phyloP scores from a whole-genome alignment of 2,888 invertebrate species.

The Sarcophaga caerulescens region DNA sequence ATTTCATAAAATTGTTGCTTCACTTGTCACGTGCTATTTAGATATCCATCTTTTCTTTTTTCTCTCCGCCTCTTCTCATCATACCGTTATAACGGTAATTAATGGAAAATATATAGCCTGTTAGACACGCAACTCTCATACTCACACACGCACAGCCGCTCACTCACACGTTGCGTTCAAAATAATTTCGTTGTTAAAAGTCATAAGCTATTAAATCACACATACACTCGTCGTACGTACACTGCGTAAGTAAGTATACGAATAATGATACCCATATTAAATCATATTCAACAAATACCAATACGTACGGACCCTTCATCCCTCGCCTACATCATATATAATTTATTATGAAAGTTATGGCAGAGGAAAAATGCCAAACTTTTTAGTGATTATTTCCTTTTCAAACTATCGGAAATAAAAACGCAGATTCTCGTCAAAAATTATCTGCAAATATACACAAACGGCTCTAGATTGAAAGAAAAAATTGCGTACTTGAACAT shows the following conservation, averaged over 20 bases:
- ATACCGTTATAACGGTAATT: background rate
- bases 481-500: no score
- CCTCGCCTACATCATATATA: no score
- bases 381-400: no score
- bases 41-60: background rate
- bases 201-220: constrained; percentile 5
- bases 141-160: no score
- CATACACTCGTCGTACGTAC: no score
- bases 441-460: no score
- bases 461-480: no score
- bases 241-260: background rate
- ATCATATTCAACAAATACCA: background rate
- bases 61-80: background rate
- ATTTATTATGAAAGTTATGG: background rate
- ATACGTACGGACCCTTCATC: no score
- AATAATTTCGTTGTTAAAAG: background rate
- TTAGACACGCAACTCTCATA: constrained; percentile 8
- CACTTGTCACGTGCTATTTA: background rate
- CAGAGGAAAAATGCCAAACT: background rate
- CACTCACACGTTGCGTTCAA: background rate
- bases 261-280: constrained; percentile 1
- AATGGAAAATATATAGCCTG: constrained; percentile 1
- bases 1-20: constrained; percentile 4
- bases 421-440: no score
- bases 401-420: no score